A percentile compares a stretch with the other conserved stretches of the same genome.
Conservation (phyloP, 2,888 invertebrate genomes). For the Nemoura dubitans region DNA sequence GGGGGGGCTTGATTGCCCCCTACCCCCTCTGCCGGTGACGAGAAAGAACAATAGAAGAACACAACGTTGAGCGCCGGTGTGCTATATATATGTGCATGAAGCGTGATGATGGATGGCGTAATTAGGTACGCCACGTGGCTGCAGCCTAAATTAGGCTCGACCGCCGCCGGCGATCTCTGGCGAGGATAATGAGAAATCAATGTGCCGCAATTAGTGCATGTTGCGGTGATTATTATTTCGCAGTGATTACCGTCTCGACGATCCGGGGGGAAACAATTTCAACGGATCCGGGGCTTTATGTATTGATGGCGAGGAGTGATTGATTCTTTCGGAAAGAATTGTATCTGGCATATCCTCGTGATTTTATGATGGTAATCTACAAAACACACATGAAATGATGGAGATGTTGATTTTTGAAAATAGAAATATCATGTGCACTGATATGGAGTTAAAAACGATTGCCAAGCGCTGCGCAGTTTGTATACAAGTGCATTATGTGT, state of each 20-base stretch:
- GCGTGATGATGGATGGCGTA: neutral
- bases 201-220: neutral
- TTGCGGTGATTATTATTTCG: neutral
- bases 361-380: neutral
- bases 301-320: neutral
- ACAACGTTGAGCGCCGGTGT: neutral
- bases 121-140: neutral
- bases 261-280: neutral
- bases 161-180: neutral
- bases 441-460: neutral
- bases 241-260: neutral
- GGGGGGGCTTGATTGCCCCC: neutral
- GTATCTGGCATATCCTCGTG: neutral
- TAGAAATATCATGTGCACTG: neutral
- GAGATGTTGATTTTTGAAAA: neutral
- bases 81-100: neutral
- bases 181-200: neutral
- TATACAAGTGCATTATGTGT: too few relatives aligned
- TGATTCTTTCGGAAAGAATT: neutral
- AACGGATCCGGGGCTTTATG: neutral
- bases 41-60: constrained; percentile 3
- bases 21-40: neutral
- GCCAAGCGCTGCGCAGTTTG: neutral
- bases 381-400: neutral
- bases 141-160: neutral